These are phyloP conservation scores for Osmerus eperlanus DNA, from an alignment of 2,113 vertebrate species.

Conservation along the genomic window DNA sequence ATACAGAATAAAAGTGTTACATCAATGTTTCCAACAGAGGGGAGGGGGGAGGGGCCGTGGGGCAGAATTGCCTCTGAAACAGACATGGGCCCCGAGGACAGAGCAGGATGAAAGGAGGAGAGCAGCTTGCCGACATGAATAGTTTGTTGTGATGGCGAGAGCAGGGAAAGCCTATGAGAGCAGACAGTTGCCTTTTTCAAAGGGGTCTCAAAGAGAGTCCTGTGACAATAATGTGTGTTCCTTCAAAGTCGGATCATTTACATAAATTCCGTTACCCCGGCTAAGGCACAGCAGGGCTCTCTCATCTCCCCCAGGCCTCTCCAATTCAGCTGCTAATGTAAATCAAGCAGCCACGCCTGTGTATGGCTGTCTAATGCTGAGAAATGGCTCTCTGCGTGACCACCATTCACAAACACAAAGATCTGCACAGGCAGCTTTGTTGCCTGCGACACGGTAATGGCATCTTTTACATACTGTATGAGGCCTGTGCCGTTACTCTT, in stretches of 20 bases:
- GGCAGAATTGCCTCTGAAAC: constrained; percentile 17
- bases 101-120: constrained; percentile 28
- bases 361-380: constrained; percentile 3
- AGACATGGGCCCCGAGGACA: constrained; percentile 15
- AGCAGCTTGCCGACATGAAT: constrained; percentile 31
- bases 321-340: constrained; percentile 27
- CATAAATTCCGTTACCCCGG: constrained; percentile 40
- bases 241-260: constrained; percentile 49
- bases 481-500: neutral
- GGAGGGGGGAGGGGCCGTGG: neutral
- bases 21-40: no score
- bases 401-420: neutral
- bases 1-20: no score
- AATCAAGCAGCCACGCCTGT: constrained; percentile 23
- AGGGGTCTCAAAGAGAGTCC: constrained; percentile 42
- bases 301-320: constrained; percentile 20
- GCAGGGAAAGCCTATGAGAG: constrained; percentile 39
- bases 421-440: neutral
- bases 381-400: neutral
- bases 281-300: constrained; percentile 19
- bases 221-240: constrained; percentile 35
- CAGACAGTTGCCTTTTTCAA: constrained; percentile 39
- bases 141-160: constrained; percentile 42
- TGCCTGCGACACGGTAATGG: neutral
- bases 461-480: neutral